Evolutionary conservation across 2,113 vertebrate species (phyloP), one percentile per base, ranked within the genome.

Genomic region (Prietella phreatophila): DNA sequence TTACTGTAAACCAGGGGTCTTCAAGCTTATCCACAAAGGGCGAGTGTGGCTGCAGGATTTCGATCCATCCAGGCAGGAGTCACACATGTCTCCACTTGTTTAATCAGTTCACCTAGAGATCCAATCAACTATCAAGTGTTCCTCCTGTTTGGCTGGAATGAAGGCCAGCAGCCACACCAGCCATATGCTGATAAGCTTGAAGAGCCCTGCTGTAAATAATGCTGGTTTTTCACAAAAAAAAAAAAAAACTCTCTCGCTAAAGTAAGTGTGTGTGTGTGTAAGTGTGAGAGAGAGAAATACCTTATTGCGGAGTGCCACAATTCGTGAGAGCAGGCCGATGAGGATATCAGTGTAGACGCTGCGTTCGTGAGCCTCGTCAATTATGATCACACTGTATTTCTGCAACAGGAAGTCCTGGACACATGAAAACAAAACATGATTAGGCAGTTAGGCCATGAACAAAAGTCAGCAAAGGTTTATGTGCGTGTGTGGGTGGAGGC

Each of bases 321-420:
- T 97, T 73, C 98, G 98, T 14, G 98, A 99, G 84, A 99, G 89
- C 63, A 99, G 96, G 47, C 98, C 98, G 0, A 99, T 94, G 88
- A 99, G 91, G 93, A 99, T 99, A 90, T 99, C 98, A 0, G 98
- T 99, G 95, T 97, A 99, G 65, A 99, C 96, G 0, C 98, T 99
- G 89, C 98, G 94, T 90, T 99, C 98, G 0, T 99, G 98, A 56
- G 97, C 98, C 55, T 99, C 98, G 0, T 99, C 98, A 0, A 99
- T 96, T 84, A 99, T 96, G 42, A 99, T 81, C 42, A 95, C 97
- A 60, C 93, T 96, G 95, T 99, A 99, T 88, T 93, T 96, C 0
- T 93, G 95, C 19, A 99, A 95, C 93, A 99, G 93, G 87, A 99
- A 99, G 85, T 99, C 98, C 98, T 99, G 88, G 50, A 90, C 30